These are phyloP conservation scores for Lamprotornis superbus DNA, from an alignment of 2,113 vertebrate genomes.

Conservation along the genomic window DNA sequence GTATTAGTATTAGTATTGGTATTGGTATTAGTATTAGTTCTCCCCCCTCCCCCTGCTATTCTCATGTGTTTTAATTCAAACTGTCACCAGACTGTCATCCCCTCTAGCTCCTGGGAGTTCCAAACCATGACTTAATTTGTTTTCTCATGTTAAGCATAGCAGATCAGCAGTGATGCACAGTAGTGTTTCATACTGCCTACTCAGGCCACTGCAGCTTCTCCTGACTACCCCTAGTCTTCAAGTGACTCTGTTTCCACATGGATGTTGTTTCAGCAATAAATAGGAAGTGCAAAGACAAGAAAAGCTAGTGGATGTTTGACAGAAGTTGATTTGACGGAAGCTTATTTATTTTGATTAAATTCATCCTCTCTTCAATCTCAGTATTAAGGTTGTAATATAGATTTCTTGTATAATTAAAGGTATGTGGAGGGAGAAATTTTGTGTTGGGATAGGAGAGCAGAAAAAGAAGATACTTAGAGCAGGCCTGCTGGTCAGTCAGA, in stretches of 20 bases:
- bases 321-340: background rate
- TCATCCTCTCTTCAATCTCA: background rate
- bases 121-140: background rate
- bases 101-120: background rate
- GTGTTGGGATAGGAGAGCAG: background rate
- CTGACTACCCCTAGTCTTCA: background rate
- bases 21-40: background rate
- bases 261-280: background rate
- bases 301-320: background rate
- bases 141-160: background rate
- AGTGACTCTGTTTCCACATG: background rate
- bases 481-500: background rate
- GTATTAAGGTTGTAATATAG: background rate
- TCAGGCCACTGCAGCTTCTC: background rate
- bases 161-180: background rate
- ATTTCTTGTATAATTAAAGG: background rate
- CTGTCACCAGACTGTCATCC: background rate
- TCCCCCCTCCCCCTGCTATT: accelerated
- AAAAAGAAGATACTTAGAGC: background rate
- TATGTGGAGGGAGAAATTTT: background rate
- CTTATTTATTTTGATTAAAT: background rate
- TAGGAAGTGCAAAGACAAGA: background rate
- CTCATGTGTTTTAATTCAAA: background rate
- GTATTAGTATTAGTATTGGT: background rate
- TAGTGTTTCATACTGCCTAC: accelerated